Evolutionary conservation across 2,113 vertebrate species (phyloP), one percentile per base, ranked within the genome.

Genomic region (Albula glossodonta): DNA sequence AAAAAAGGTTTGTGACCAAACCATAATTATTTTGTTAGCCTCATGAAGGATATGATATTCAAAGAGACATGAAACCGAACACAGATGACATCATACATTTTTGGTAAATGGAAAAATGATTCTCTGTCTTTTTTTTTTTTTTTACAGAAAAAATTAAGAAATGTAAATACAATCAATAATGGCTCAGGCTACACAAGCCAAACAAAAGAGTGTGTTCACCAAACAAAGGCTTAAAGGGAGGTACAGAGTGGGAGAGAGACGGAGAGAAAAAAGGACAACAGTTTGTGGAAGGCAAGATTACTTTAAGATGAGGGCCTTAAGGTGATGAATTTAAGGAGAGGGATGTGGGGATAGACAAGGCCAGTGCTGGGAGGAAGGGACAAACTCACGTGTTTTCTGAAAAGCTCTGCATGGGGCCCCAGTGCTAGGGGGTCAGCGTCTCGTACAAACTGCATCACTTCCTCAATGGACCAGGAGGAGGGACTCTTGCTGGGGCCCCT

Each of bases 381-480:
- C 85, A 70, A 80, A 95, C 95, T 93, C 94, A 98, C 98, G 81
- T 99, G 98, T 95, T 96, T 97, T 87, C 96, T 96, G 91, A 99
- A 99, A 63, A 99, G 97, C 84, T 99, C 96, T 0, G 96, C 97
- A 3, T 99, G 96, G n/a, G 97, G 96, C 41, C 95, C 97, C 88
- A 98, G 93, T 0, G 97, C 95, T 5, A 95, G 93, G 78, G 97
- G 97, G 93, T 99, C 97, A 31, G 96, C 97, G 86, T 97, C 96
- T 92, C 96, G 96, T 90, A 99, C 96, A 89, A 98, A 99, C 93
- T 92, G 94, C 94, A 99, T 98, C 83, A 99, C 98, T 95, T 99
- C 97, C 86, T 98, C 97, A 88, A 99, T 97, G 88, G 97, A 96
- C 98, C 98, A 99, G 88, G 91, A 94, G 9, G 97, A 94, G 57